Conservation (phyloP, 2,888 invertebrate genomes). For the Lamproptera curius region DNA sequence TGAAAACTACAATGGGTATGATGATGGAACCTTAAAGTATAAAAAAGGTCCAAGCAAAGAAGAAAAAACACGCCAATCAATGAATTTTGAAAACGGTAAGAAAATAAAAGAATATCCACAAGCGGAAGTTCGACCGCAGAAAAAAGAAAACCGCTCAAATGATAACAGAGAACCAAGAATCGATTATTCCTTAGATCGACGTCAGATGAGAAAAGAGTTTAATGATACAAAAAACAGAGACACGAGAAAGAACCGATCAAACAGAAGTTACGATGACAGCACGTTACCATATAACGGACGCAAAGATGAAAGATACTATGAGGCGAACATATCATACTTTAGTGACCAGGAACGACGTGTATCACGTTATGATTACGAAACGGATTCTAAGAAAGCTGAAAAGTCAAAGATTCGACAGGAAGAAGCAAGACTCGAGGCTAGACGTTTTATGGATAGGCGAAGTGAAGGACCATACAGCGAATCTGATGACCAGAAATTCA, state of each 20-base stretch:
- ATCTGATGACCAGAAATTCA: slow-evolving; percentile 77
- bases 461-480: slow-evolving; percentile 69
- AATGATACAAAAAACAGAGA: slow-evolving; percentile 56
- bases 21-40: slow-evolving; percentile 69
- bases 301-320: slow-evolving; percentile 65
- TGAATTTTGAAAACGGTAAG: slow-evolving; percentile 52
- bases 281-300: slow-evolving; percentile 62
- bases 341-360: slow-evolving; percentile 62
- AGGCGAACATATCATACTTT: slow-evolving; percentile 70
- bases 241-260: slow-evolving; percentile 47
- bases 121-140: slow-evolving; percentile 55
- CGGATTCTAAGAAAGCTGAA: slow-evolving; percentile 74
- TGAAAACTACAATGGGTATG: slow-evolving; percentile 59
- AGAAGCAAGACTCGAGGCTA: slow-evolving; percentile 65
- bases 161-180: slow-evolving; percentile 62
- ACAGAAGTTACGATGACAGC: slow-evolving; percentile 69
- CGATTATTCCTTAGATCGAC: slow-evolving; percentile 67
- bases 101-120: slow-evolving; percentile 62
- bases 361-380: slow-evolving; percentile 70
- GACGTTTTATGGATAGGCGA: slow-evolving; percentile 59
- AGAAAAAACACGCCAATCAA: slow-evolving; percentile 55
- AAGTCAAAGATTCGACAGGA: slow-evolving; percentile 72
- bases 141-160: slow-evolving; percentile 54
- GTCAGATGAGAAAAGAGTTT: slow-evolving; percentile 58
- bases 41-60: slow-evolving; percentile 65